Evolutionary conservation across 2,888 invertebrate species (phyloP).

Genomic region (Philhelius pedissequus): DNA sequence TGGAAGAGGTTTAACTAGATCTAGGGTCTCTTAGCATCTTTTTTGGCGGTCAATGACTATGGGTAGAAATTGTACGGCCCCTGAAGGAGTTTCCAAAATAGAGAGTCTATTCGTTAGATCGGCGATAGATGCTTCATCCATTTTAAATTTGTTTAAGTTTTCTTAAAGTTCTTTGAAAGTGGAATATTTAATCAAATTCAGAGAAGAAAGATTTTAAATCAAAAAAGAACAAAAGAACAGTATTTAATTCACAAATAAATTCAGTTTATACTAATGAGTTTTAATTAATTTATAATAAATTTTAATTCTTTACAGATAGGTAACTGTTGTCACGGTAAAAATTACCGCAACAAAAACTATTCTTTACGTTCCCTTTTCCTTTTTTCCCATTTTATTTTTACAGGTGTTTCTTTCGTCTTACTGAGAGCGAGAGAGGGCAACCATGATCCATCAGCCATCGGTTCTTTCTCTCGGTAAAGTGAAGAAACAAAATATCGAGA

Average conservation of each 20-base stretch:
- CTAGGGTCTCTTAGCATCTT: too few species aligned
- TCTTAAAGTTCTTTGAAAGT: not conserved
- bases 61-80: not conserved
- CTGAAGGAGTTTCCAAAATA: conserved; percentile 6
- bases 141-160: not conserved
- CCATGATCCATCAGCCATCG: too few species aligned
- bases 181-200: not conserved
- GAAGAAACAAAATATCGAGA: too few species aligned
- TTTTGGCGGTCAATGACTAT: not conserved
- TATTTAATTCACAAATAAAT: not conserved
- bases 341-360: too few species aligned
- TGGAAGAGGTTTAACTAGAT: too few species aligned
- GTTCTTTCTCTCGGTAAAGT: too few species aligned
- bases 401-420: too few species aligned
- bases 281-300: not conserved
- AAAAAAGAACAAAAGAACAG: not conserved
- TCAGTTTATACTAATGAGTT: not conserved
- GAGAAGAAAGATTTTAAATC: not conserved
- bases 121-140: not conserved
- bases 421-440: too few species aligned
- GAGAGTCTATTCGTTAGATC: conserved; percentile 15
- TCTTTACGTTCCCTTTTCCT: too few species aligned
- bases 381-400: too few species aligned
- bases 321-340: too few species aligned
- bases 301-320: not conserved